Evolutionary conservation across 2,113 vertebrate genomes (phyloP), one percentile per base, ranked within the genome.

Genomic region (Neodon shergylaensis): DNA sequence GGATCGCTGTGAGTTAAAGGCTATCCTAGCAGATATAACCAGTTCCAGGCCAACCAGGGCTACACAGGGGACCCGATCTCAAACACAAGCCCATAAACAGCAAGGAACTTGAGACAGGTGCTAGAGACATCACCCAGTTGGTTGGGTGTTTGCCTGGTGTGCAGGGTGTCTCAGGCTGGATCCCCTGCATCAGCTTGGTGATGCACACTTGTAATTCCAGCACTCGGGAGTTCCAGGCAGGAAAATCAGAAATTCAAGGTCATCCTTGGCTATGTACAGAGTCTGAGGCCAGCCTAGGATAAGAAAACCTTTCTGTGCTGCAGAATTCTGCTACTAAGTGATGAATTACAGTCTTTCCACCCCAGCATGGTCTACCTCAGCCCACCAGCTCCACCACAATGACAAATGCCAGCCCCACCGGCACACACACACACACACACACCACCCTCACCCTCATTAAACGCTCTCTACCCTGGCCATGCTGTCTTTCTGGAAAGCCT

Each of bases 301-400:
- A 47, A 72, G 19, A 42, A 93, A 96, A 94, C 42, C 87, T 68
- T 90, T 85, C 88, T 44, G 21, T 5, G 39, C 52, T n/a, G 33
- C 72, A 88, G 44, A 44, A 73, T 63, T 72, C 81, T 33, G 77
- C 13, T 28, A 21, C 82, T 26, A 78, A 68, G 52, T 22, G 42
- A 58, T 24, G 44, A 58, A 33, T 70, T 6, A 10, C 24, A 28
- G 28, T 39, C 63, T 93, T 76, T 47, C 92, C 63, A 79, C 10
- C 22, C 78, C 58, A 66, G 47, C 11, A 61, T 44, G 78, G 68
- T 47, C 73, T 44, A 76, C 44, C 21, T 44, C 33, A 39, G 33
- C n/a, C 85, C 85, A 72, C 78, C 33, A 66, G n/a, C 65, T 94
- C 4, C 0, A 65, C 49, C 19, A 49, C 70, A 92, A 16, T 33